Evolutionary conservation across 2,113 vertebrate species (phyloP).

Genomic region (Apodemus sylvaticus): DNA sequence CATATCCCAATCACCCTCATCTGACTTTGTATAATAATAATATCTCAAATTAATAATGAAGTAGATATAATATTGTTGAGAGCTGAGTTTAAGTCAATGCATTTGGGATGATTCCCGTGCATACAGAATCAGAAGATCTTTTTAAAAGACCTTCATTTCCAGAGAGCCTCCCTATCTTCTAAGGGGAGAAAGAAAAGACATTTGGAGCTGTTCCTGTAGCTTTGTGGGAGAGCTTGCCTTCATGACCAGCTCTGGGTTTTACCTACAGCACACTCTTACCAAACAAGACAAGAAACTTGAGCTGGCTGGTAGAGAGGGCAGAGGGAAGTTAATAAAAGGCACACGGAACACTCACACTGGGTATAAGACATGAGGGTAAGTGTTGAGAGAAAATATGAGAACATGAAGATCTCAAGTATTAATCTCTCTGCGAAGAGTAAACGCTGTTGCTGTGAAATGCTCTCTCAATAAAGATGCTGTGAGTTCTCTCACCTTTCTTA

Average conservation of each 20-base stretch:
- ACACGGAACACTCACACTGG: background rate
- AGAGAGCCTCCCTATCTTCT: background rate
- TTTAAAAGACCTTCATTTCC: background rate
- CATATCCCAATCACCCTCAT: background rate
- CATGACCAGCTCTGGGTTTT: too few species aligned
- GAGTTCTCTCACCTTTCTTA: background rate
- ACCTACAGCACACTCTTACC: background rate
- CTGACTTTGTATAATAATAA: constrained; percentile 21
- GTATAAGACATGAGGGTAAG: background rate
- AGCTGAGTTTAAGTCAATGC: background rate
- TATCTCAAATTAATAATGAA: background rate
- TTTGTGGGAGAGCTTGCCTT: background rate
- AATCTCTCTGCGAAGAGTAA: background rate
- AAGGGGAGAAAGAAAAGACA: background rate
- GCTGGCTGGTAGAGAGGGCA: background rate
- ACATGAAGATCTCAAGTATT: background rate
- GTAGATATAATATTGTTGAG: background rate
- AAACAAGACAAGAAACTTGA: background rate
- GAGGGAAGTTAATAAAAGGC: background rate
- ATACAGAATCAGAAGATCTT: background rate
- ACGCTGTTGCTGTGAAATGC: background rate
- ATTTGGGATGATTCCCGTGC: background rate
- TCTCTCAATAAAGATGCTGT: background rate
- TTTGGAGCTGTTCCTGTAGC: background rate
- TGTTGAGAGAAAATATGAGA: background rate